Conservation (phyloP, 2,797 vertebrate species). For the Pantherophis alleghaniensis region DNA sequence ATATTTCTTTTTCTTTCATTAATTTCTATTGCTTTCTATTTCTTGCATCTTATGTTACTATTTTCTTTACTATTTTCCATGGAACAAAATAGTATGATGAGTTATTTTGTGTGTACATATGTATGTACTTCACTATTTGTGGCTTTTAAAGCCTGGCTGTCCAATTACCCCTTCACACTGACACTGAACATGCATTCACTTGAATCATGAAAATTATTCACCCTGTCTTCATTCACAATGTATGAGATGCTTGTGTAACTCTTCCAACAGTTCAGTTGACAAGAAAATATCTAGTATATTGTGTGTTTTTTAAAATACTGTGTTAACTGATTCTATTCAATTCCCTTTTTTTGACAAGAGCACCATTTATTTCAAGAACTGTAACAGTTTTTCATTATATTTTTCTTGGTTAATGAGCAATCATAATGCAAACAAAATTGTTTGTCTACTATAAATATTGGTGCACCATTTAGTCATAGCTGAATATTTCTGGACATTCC, state of each 20-base stretch:
- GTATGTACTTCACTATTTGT: not conserved
- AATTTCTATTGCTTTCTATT: not conserved
- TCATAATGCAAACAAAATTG: constrained; percentile 23
- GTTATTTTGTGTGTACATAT: not conserved
- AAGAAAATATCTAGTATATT: not conserved
- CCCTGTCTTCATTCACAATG: not conserved
- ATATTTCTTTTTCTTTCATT: not conserved
- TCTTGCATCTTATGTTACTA: not conserved
- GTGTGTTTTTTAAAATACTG: not conserved
- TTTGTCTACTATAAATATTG: constrained; percentile 9
- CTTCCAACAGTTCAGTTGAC: not conserved
- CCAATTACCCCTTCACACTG: not conserved
- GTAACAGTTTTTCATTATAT: not conserved
- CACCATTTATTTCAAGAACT: not conserved
- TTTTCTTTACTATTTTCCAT: not conserved
- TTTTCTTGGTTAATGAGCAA: constrained; percentile 10
- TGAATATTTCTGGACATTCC: constrained; percentile 29
- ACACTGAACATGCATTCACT: not conserved
- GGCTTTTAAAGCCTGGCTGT: not conserved
- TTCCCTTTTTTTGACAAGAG: not conserved
- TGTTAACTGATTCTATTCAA: not conserved
- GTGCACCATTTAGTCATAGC: constrained; percentile 9
- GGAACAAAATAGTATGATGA: not conserved
- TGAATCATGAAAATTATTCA: not conserved
- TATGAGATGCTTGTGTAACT: not conserved